A percentile compares a stretch with the other conserved stretches of the same genome.
Conservation (phyloP, 2,797 vertebrate genomes). For the Micropoecilia bifurca region DNA sequence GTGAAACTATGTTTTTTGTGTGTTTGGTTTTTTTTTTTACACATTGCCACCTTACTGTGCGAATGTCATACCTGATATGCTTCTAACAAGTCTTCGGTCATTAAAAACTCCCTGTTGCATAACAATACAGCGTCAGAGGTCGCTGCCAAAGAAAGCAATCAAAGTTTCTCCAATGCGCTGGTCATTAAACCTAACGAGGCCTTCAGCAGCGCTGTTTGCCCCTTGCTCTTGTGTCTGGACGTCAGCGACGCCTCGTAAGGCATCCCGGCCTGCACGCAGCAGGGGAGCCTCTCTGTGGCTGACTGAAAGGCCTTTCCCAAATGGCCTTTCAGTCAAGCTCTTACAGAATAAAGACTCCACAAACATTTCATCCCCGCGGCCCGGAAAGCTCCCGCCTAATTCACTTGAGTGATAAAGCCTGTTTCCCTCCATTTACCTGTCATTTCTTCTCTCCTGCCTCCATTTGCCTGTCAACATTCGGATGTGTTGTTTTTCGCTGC, state of each 20-base stretch:
- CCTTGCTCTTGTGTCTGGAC: slow-evolving; percentile 37
- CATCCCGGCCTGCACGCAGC: slow-evolving; percentile 35
- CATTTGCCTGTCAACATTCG: slow-evolving; percentile 41
- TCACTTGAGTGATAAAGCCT: slow-evolving; percentile 29
- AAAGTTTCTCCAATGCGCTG: slow-evolving; percentile 40
- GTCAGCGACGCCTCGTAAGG: slow-evolving; percentile 46
- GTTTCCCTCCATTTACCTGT: slow-evolving; percentile 38
- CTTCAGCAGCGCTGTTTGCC: slow-evolving; percentile 67
- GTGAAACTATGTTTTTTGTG: neutral
- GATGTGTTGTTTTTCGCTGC: neutral
- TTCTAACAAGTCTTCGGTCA: neutral
- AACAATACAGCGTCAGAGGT: neutral
- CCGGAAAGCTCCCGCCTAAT: slow-evolving; percentile 37
- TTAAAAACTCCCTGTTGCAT: neutral
- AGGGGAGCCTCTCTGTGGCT: slow-evolving; percentile 36
- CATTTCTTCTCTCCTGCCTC: slow-evolving; percentile 21
- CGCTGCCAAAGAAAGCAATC: slow-evolving; percentile 41
- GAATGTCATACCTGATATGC: neutral
- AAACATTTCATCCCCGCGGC: slow-evolving; percentile 17
- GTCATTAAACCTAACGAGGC: slow-evolving; percentile 52
- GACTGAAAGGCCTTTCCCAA: slow-evolving; percentile 39
- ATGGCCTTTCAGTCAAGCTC: slow-evolving; percentile 37
- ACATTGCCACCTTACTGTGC: neutral
- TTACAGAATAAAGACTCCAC: slow-evolving; percentile 9
- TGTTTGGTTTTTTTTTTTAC: neutral